These are phyloP conservation scores for Ictidomys tridecemlineatus DNA, from an alignment of 2,113 vertebrate genomes.

Conservation along the genomic window DNA sequence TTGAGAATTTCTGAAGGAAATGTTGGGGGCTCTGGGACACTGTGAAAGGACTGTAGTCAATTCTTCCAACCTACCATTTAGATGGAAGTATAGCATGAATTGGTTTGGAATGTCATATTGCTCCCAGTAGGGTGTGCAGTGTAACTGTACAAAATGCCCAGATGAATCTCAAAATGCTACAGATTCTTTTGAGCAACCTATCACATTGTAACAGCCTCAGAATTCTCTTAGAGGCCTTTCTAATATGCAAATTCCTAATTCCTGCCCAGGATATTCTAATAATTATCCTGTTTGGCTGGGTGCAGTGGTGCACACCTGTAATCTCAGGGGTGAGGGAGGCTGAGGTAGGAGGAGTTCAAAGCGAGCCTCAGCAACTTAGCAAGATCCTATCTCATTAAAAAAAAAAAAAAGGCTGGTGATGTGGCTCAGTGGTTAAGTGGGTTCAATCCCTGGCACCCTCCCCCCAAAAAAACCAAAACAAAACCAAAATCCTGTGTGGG, in stretches of 20 bases:
- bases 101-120: neutral
- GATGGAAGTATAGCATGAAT: neutral
- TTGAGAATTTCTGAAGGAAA: neutral
- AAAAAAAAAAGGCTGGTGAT: too few relatives aligned
- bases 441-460: too few relatives aligned
- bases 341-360: too few relatives aligned
- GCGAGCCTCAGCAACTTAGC: too few relatives aligned
- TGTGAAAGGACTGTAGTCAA: neutral
- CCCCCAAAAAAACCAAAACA: too few relatives aligned
- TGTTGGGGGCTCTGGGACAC: neutral
- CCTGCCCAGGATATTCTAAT: neutral
- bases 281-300: neutral
- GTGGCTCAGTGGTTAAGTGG: too few relatives aligned
- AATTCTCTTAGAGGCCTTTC: neutral
- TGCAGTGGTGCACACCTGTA: too few relatives aligned
- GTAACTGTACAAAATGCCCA: rapidly evolving
- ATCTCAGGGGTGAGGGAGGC: too few relatives aligned
- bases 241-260: neutral
- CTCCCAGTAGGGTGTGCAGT: neutral
- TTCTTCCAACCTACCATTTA: neutral
- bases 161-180: neutral
- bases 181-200: neutral
- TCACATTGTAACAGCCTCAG: too few relatives aligned
- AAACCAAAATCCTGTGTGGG: too few relatives aligned
- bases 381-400: too few relatives aligned